phyloP scores from a whole-genome alignment of 2,888 invertebrate species.

The Pristionchus mayeri region DNA sequence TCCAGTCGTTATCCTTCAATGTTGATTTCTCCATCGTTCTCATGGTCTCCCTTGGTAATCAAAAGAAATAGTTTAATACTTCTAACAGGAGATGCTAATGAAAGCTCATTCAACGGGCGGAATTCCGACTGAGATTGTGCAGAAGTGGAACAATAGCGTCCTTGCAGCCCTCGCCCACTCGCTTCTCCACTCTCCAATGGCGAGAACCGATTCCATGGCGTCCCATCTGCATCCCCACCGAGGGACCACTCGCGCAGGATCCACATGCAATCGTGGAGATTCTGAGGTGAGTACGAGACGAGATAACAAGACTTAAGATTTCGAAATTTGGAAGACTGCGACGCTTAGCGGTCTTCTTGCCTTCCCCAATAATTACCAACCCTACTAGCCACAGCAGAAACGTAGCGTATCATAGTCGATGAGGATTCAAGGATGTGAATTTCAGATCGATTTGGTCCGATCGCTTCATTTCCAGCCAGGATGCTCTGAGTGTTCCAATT shows the following conservation, averaged over 20 bases:
- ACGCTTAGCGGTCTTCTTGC: no score
- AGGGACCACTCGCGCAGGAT: constrained; percentile 54
- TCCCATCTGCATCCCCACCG: constrained; percentile 53
- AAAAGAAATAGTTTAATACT: neutral
- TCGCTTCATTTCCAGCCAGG: constrained; percentile 46
- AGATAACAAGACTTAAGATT: no score
- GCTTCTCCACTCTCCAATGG: constrained; percentile 42
- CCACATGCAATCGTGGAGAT: constrained; percentile 50
- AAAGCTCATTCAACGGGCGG: no score
- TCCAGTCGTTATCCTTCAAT: no score
- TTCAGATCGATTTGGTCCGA: constrained; percentile 44
- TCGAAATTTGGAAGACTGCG: no score
- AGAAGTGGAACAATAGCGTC: neutral
- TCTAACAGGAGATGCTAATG: neutral
- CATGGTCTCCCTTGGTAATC: no score
- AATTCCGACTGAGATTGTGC: no score
- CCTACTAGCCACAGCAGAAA: no score
- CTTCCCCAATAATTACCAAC: no score
- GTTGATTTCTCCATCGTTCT: no score
- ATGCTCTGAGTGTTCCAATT: constrained; percentile 54
- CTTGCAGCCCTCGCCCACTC: constrained; percentile 51
- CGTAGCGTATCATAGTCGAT: no score
- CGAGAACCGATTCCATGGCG: constrained; percentile 53
- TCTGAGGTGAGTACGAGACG: constrained; percentile 40
- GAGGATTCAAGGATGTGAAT: neutral